Evolutionary conservation across 2,888 invertebrate species (phyloP), one percentile per base, ranked within the genome.

Genomic region (Drosophila atripex): DNA sequence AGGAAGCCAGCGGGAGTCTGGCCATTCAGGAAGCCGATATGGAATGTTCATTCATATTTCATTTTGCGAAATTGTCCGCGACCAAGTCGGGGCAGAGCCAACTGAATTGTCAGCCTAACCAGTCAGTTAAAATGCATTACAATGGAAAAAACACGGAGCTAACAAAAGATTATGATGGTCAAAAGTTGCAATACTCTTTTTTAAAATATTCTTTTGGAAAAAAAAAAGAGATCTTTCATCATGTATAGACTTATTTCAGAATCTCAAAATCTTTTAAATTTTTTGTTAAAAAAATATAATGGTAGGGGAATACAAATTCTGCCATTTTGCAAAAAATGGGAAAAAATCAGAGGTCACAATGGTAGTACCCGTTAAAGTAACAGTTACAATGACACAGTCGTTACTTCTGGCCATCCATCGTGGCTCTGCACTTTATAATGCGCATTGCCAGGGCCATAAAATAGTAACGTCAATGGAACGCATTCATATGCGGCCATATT

Each of bases 11-110:
- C 45, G 45, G 54, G 51, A 52, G 64, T 60, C 63, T 66, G 76
- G 77, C 75, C 71, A 76, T 59, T 63, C 89, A 86, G 90, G 90
- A 91, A 89, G 86, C 86, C 83, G 88, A 89, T 90, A 90, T 86
- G 87, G 83, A 88, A 83, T 80, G 77, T 80, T 83, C 79, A 89
- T 90, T 79, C 88, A 90, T 90, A 90, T 91, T 90, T 90, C 90
- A 90, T 89, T 87, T 68, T 76, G 71, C 76, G 57, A 86, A 89
- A 89, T 89, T 86, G 85, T 80, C 75, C 77, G 54, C 59, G 50
- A 75, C 85, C 69, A 69, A 74, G 59, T 47, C 57, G 46, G 47
- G 21, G 21, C 6, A 63, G 46, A 72, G 63, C 52, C 61, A 51
- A 57, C 72, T 54, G 41, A 71, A 65, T 71, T 32, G 46, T 45